phyloP scores from a whole-genome alignment of 2,888 invertebrate species.

The Volucella inflata region DNA sequence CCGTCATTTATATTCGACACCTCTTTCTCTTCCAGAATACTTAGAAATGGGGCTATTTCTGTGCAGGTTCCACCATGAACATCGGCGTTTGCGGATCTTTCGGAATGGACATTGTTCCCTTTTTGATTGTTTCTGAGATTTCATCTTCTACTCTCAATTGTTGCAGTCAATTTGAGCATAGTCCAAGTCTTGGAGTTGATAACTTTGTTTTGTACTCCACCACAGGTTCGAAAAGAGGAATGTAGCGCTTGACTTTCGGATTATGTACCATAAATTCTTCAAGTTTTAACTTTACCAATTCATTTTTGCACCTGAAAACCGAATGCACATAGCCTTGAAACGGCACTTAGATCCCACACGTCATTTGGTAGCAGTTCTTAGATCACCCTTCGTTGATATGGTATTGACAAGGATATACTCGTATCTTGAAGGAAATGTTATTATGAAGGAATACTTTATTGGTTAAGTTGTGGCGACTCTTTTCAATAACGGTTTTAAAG shows the following conservation, averaged over 20 bases:
- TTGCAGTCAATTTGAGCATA: conserved; percentile 97
- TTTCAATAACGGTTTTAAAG: no score
- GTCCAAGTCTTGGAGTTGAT: conserved; percentile 90
- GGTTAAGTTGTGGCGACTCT: no score
- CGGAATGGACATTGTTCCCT: conserved; percentile 89
- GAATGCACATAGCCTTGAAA: conserved; percentile 94
- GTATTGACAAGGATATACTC: conserved; percentile 88
- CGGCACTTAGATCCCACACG: conserved; percentile 93
- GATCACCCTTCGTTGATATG: conserved; percentile 86
- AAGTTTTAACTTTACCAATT: conserved; percentile 92
- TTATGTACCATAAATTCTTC: no score
- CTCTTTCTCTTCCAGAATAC: conserved; percentile 89
- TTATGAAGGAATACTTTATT: neutral
- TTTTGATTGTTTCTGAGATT: conserved; percentile 88
- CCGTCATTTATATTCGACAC: conserved; percentile 69
- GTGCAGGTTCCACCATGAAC: conserved; percentile 97
- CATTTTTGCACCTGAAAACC: conserved; percentile 92
- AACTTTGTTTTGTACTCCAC: conserved; percentile 94
- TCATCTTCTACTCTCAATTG: conserved; percentile 85
- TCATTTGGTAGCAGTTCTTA: conserved; percentile 90
- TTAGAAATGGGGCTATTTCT: conserved; percentile 97
- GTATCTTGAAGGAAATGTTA: conserved; percentile 84
- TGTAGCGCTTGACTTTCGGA: no score
- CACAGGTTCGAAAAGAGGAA: conserved; percentile 95
- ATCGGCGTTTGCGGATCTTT: conserved; percentile 86